Base-by-base conservation (phyloP, 2,888 invertebrate genomes). In the Reticulitermes lucifugus region DNA sequence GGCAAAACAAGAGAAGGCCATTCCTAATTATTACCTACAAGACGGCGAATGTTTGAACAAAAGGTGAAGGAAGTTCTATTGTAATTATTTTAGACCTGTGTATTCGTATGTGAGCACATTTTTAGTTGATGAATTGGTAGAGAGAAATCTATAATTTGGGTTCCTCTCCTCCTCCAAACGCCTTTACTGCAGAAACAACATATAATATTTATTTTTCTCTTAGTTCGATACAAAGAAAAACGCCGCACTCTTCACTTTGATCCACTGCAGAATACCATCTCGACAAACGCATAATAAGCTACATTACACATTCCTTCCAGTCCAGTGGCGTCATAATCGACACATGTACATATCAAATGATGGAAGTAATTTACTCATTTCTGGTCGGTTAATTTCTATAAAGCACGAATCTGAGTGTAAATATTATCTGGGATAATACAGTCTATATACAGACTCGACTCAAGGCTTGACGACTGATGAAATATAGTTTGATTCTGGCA, bases 1-100 rank as follows among this genome's bases (percentile, higher is more conserved):
- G 77, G 51, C 22, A 35, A 46, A 46, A 43, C 77, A 77, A 77
- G 22, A n/a, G 51, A 51, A 77, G 77, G 77, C 77, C 77, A 77
- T 35, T 25, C 81, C 81, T 81, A 81, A 81, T 81, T 81, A 70
- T 81, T 70, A 65, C 81, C 70, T 81, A 81, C 70, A 81, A 70
- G 65, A 81, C 82, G 81, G 85, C 82, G 46, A 83, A 70, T 85
- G 85, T 85, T 85, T 85, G 83, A 85, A 85, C 85, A 83, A 85
- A 85, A 85, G 85, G 81, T 70, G 65, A 65, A 65, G 65, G 81
- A 81, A n/a, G 81, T 25, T 65, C 70, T 70, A 81, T 81, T 70
- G 65, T 70, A 81, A 81, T 81, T 81, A 81, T 81, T 81, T 81
- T 81, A 70, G 25, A 70, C 81, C 43, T 70, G 70, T 81, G 81